Evolutionary conservation across 2,797 vertebrate genomes (phyloP).

Genomic region (Lemur catta): DNA sequence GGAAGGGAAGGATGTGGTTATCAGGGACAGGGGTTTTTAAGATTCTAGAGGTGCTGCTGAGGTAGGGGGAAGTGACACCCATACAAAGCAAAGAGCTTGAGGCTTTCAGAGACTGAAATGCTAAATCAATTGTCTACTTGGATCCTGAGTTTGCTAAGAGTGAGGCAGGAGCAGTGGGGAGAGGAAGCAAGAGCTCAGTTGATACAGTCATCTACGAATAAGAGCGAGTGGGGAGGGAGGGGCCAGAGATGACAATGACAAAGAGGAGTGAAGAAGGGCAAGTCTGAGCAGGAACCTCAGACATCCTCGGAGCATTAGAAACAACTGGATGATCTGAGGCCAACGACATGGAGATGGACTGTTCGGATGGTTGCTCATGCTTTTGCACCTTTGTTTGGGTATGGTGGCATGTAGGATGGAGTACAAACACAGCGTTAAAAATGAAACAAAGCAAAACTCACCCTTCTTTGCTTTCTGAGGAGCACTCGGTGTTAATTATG

Average conservation of each 20-base stretch:
- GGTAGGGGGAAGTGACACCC: neutral
- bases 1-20: neutral
- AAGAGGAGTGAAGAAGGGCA: neutral
- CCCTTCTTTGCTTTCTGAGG: neutral
- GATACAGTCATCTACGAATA: neutral
- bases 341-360: neutral
- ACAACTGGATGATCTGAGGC: neutral
- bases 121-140: neutral
- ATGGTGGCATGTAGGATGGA: neutral
- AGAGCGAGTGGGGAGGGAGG: neutral
- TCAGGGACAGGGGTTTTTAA: neutral
- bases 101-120: neutral
- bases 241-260: neutral
- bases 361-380: neutral
- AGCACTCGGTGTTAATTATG: neutral
- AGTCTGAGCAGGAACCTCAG: neutral
- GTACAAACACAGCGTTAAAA: neutral
- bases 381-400: neutral
- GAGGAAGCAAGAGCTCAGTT: neutral
- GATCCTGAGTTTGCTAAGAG: neutral
- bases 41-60: neutral
- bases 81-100: neutral
- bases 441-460: neutral
- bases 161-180: neutral
- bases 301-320: neutral